A percentile compares a stretch with the other conserved stretches of the same genome.
phyloP scores from a whole-genome alignment of 2,888 invertebrate genomes.

The Mythimna albipuncta region DNA sequence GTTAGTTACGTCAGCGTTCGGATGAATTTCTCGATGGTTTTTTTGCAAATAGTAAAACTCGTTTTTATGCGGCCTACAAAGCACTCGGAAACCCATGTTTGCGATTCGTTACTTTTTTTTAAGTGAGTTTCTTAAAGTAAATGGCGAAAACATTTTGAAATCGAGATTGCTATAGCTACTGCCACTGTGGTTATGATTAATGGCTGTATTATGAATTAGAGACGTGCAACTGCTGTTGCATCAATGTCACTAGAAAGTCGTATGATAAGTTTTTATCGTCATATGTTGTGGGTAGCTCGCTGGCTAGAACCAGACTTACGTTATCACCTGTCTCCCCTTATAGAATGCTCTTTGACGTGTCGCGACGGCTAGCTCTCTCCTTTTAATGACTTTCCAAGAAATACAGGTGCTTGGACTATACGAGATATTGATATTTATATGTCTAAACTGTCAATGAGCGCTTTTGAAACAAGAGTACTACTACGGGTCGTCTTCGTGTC shows the following conservation, averaged over 20 bases:
- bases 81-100: slow-evolving; percentile 65
- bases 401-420: slow-evolving; percentile 54
- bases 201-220: slow-evolving; percentile 52
- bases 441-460: slow-evolving; percentile 1
- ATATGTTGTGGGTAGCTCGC: slow-evolving; percentile 67
- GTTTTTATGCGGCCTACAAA: slow-evolving; percentile 73
- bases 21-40: slow-evolving; percentile 72
- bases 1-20: slow-evolving; percentile 75
- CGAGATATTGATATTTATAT: slow-evolving; percentile 39
- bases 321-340: slow-evolving; percentile 82
- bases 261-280: slow-evolving; percentile 78
- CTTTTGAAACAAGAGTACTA: slow-evolving; percentile 9
- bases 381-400: slow-evolving; percentile 77
- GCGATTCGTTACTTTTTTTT: slow-evolving; percentile 39
- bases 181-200: slow-evolving; percentile 47
- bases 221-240: slow-evolving; percentile 65
- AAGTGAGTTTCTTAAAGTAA: slow-evolving; percentile 45
- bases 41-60: slow-evolving; percentile 76
- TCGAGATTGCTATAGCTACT: slow-evolving; percentile 43
- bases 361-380: slow-evolving; percentile 81
- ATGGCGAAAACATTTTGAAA: slow-evolving; percentile 58
- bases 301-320: slow-evolving; percentile 74
- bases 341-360: slow-evolving; percentile 69
- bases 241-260: slow-evolving; percentile 83
- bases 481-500: slow-evolving; percentile 18